Evolutionary conservation across 2,113 vertebrate species (phyloP), one percentile per base, ranked within the genome.

Genomic region (Chunga burmeisteri): DNA sequence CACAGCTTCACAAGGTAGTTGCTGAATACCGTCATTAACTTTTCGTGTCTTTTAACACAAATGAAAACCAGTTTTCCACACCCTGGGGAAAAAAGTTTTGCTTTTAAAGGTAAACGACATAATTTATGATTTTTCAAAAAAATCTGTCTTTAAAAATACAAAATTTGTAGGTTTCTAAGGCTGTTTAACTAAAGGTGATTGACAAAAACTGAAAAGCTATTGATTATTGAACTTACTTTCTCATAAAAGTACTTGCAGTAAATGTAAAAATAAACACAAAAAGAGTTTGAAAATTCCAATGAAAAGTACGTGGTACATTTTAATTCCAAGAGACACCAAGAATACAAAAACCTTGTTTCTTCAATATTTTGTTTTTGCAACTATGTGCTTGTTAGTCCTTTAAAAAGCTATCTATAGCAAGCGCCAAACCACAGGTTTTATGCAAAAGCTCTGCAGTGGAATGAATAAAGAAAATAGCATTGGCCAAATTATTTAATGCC

Each of bases 1-100:
- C 3, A 72, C 13, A 71, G n/a, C 29, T 88, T 91, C 55, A 84
- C 38, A 83, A 87, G 55, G 65, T 1, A 50, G 16, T 63, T 78
- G 25, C 55, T 55, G 19, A 74, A 58, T 42, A 58, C 19, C 27
- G 21, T 71, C n/a, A 87, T 50, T 81, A 82, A 42, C 1, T 18
- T 70, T 84, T 77, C 61, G 25, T 68, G 14, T 10, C 32, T 82
- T 92, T 75, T 55, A 91, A 86, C 29, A 72, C 16, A 85, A 82
- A 34, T 30, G 15, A 67, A 91, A 77, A 50, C 4, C 15, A 58
- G 3, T 10, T 79, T 91, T 75, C 93, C 47, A 80, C 13, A 47
- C 11, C 3, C 49, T 5, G 6, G 13, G n/a, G 1, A 3, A 46
- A 66, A 55, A 34, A 3, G 0, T 4, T n/a, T 70, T n/a, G 8